Base-by-base conservation (phyloP, 2,888 invertebrate species). In the Tenodera sinensis region DNA sequence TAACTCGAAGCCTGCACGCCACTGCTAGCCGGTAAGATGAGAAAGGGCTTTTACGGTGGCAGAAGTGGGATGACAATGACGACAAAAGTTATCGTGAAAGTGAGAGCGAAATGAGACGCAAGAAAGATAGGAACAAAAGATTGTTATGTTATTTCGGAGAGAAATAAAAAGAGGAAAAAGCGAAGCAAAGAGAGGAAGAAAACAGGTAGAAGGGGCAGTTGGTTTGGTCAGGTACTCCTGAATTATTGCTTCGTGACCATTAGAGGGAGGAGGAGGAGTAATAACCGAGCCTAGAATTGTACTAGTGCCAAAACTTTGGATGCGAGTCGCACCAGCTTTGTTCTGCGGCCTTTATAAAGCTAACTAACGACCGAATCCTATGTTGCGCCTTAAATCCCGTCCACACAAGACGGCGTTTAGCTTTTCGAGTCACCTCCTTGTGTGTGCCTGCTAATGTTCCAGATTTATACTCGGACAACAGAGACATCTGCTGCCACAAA, bases 141-240 rank as follows among this genome's bases (percentile, higher is more conserved):
- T 71, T 71, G 54, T 71, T 71, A 71, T 71, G 54, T 71, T 71
- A 71, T 71, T 71, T 71, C 25, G 54, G 25, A 71, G 54, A 71
- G 54, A 71, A 71, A 71, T 71, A 71, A 71, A 71, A 71, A 71
- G 54, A 20, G 4, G 20, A 20, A 71, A 71, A 71, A 20, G 6
- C 20, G 54, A 71, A 71, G 54, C 15, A 71, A 25, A 71, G 20
- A 71, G 54, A 71, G 20, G 54, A 71, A 71, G 85, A n/a, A 28
- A 85, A 47, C 27, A 27, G 54, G 85, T 47, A 14, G 42, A 15
- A 9, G 85, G 54, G 54, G 25, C 85, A 85, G 85, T 85, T 54
- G 85, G 47, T 85, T 47, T 34, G 85, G 85, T 85, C 85, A 85
- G 85, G 85, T 85, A 85, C n/a, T 47, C 27, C 47, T 85, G 85